A percentile compares a stretch with the other conserved stretches of the same genome.
Evolutionary conservation across 2,888 invertebrate genomes (phyloP).

Genomic region (Polydrusus tereticollis): DNA sequence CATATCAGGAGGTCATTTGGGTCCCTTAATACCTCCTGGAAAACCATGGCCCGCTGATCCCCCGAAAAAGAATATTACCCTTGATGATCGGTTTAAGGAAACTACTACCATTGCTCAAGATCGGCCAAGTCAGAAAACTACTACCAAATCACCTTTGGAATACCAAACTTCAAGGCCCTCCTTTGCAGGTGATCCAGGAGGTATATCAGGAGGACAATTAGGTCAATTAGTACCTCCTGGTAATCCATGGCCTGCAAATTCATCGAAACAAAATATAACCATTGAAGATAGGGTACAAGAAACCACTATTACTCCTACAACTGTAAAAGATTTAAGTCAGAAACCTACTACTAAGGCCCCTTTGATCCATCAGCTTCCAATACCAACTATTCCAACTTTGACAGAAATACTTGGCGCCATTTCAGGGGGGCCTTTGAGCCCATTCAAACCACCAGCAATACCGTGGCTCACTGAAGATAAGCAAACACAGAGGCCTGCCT

Average conservation of each 20-base stretch:
- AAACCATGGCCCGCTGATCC: constrained; percentile 19
- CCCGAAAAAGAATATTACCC: constrained; percentile 12
- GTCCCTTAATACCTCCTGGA: constrained; percentile 20
- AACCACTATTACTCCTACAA: neutral
- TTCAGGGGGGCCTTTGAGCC: neutral
- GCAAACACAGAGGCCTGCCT: neutral
- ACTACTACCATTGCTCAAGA: neutral
- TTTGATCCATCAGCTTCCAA: neutral
- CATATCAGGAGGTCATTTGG: constrained; percentile 8
- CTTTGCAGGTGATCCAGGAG: constrained; percentile 1
- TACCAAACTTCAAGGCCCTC: constrained; percentile 9
- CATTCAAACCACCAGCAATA: neutral
- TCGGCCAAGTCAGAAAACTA: neutral
- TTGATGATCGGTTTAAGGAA: constrained; percentile 40
- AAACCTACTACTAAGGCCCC: neutral
- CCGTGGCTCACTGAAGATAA: neutral
- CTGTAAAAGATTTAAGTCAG: neutral
- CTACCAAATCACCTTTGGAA: constrained; percentile 21
- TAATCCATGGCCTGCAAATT: constrained; percentile 12
- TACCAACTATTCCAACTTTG: neutral
- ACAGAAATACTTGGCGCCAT: too few relatives aligned
- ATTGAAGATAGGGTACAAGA: constrained; percentile 34
- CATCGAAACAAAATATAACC: constrained; percentile 22
- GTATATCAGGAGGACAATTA: constrained; percentile 8
- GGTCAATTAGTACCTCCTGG: constrained; percentile 19